Conservation (phyloP, 2,888 invertebrate species). For the Clostera curtula region DNA sequence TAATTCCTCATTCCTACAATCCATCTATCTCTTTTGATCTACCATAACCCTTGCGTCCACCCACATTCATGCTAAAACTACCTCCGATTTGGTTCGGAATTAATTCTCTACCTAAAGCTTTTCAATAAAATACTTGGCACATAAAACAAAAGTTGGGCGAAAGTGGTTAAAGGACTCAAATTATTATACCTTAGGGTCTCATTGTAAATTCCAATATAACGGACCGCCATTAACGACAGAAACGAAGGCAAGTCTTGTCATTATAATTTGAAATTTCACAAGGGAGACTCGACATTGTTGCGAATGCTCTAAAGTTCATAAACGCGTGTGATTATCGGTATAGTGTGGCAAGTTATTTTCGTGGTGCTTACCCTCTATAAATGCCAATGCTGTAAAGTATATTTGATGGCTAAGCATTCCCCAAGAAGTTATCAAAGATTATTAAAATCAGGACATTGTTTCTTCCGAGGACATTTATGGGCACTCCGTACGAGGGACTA, state of each 20-base stretch:
- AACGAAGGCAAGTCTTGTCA: conserved; percentile 10
- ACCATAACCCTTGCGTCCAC: too few species aligned
- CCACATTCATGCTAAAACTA: too few species aligned
- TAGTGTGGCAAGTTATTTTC: conserved; percentile 1
- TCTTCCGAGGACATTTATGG: too few species aligned
- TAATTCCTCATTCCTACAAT: too few species aligned
- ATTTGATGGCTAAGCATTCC: conserved; percentile 22
- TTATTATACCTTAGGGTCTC: conserved; percentile 28
- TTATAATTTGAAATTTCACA: not conserved
- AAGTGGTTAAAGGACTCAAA: conserved; percentile 24
- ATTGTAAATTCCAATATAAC: conserved; percentile 26
- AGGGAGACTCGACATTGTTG: not conserved
- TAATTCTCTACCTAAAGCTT: not conserved
- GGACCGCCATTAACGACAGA: conserved; percentile 21
- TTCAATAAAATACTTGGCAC: conserved; percentile 20
- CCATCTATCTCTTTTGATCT: too few species aligned
- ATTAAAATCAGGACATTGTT: conserved; percentile 25
- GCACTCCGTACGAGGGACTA: too few species aligned
- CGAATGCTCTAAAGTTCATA: not conserved
- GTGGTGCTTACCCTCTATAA: conserved; percentile 11
- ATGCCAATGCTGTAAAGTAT: conserved; percentile 23
- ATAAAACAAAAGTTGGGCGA: conserved; percentile 24
- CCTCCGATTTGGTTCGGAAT: too few species aligned
- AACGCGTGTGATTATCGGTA: not conserved
- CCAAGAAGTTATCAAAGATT: conserved; percentile 21